Evolutionary conservation across 2,113 vertebrate species (phyloP), one percentile per base, ranked within the genome.

Genomic region (Malurus elegans): DNA sequence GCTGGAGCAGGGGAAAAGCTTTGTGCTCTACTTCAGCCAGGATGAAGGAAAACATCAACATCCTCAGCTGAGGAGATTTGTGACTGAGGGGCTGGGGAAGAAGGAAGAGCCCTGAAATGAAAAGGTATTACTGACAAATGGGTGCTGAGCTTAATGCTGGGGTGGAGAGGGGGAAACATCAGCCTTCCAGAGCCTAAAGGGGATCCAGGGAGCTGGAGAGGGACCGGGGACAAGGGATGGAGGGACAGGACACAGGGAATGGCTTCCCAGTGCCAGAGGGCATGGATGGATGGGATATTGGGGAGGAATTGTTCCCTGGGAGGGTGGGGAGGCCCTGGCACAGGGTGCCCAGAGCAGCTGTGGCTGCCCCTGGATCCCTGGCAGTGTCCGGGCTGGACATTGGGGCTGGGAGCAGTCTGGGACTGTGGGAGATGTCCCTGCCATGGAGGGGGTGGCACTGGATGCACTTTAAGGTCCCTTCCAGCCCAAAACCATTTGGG

Each of bases 391-490:
- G 78, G 45, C 1, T 81, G 56, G 84, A 32, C 29, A 20, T 38
- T 38, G 38, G 54, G 45, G 32, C 28, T 76, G 0, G 67, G 76
- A 58, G 32, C 67, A 74, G 8, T 23, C 50, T 89, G 69, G 69
- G 45, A 28, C 3, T 24, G 61, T 60, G 78, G 76, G 0, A 66
- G 32, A 36, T 44, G 60, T n/a, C 60, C 51, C 60, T 79, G 51
- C 18, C 32, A 19, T 16, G 76, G 36, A 25, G 19, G 67, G 66
- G 24, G 4, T 18, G 50, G 51, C 0, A 38, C 3, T 0, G 2
- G 32, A 45, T 29, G 18, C 6, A 3, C 12, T 44, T 60, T 20
- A 17, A 58, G 19, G 53, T 38, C 19, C 53, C 28, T 60, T 53
- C 38, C 60, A 16, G 38, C 13, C 28, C 12, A 81, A 74, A 38